Percentiles rank a stretch among this genome's conserved stretches.
Conservation (phyloP, 2,797 vertebrate genomes). For the Coranthus polyacanthus region DNA sequence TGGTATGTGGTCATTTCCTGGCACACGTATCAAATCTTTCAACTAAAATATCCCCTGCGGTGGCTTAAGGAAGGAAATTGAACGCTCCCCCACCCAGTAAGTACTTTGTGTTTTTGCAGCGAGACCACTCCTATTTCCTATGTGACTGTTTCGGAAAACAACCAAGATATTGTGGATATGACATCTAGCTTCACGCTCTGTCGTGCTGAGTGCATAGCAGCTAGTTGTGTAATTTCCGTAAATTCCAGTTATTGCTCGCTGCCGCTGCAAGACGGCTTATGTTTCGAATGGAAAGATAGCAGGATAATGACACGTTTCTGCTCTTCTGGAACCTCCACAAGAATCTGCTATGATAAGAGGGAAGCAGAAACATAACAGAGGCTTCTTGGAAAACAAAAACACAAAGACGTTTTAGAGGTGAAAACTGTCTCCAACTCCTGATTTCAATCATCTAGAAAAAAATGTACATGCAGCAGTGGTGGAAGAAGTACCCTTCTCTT, state of each 20-base stretch:
- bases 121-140: conserved; percentile 78
- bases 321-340: conserved; percentile 36
- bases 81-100: conserved; percentile 75
- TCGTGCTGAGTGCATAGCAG: conserved; percentile 3
- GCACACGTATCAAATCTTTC: conserved; percentile 49
- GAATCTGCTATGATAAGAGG: conserved; percentile 14
- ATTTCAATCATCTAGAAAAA: too few relatives aligned
- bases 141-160: conserved; percentile 68
- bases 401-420: conserved; percentile 7
- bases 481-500: too few relatives aligned
- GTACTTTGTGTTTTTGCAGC: conserved; percentile 71
- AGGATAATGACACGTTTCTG: conserved; percentile 43
- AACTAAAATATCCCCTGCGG: conserved; percentile 71
- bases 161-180: conserved; percentile 39
- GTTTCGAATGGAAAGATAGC: conserved; percentile 24
- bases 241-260: conserved; percentile 37
- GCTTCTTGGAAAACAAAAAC: conserved; percentile 12
- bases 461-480: too few relatives aligned
- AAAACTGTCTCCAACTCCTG: not conserved
- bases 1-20: conserved; percentile 67
- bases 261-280: conserved; percentile 21
- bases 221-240: conserved; percentile 18
- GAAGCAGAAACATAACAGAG: conserved; percentile 15
- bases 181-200: conserved; percentile 21
- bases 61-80: conserved; percentile 80